Percentiles rank a stretch among this genome's conserved stretches.
phyloP scores from a whole-genome alignment of 2,113 vertebrate genomes.

The Cisticola juncidis region DNA sequence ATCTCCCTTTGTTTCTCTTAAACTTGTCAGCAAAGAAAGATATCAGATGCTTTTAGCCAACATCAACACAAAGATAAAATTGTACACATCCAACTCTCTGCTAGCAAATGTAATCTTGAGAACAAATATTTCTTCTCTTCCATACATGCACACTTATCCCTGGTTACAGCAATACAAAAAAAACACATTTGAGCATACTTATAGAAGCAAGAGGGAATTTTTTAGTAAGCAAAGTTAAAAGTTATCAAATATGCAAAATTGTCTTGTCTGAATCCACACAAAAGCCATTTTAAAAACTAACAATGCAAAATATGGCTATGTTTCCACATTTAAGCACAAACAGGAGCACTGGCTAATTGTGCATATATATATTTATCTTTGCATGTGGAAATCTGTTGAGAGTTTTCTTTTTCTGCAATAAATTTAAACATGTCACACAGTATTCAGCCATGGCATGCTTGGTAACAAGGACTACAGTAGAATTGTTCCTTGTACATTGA shows the following conservation, averaged over 20 bases:
- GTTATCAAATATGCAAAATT: background rate
- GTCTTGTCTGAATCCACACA: background rate
- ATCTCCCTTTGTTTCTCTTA: background rate
- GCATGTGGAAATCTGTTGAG: background rate
- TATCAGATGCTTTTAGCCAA: background rate
- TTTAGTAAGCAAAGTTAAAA: background rate
- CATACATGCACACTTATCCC: background rate
- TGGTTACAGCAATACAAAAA: background rate
- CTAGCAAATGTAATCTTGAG: background rate
- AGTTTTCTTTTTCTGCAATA: background rate
- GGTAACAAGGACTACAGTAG: background rate
- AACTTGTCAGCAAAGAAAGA: background rate
- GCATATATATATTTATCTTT: background rate
- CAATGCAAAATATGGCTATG: background rate
- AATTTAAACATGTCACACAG: background rate
- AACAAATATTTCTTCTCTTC: background rate
- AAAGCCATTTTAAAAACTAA: background rate
- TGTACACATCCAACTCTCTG: background rate
- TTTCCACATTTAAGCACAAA: background rate
- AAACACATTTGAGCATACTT: background rate
- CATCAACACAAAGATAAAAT: background rate
- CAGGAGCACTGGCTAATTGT: background rate
- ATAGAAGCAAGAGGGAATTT: background rate
- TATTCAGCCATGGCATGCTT: background rate
- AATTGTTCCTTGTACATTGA: background rate